These are phyloP conservation scores for Sphaeramia orbicularis DNA, from an alignment of 2,797 vertebrate genomes.

Conservation along the genomic window DNA sequence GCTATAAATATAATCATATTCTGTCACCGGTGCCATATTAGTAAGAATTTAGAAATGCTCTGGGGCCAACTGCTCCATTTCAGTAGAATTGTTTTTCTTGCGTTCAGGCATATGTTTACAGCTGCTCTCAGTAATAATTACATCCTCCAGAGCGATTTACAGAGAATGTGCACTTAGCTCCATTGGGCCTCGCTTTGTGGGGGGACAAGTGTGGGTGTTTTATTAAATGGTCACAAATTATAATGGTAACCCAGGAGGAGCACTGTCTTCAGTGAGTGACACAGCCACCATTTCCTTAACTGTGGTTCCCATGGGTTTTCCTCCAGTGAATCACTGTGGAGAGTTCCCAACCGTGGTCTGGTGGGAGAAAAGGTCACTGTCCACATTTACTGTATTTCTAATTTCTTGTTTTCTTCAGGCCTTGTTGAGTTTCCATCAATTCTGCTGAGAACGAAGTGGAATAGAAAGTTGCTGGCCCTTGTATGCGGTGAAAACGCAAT, in stretches of 20 bases:
- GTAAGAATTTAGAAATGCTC: slow-evolving; percentile 29
- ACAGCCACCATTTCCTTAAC: slow-evolving; percentile 5
- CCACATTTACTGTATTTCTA: slow-evolving; percentile 2
- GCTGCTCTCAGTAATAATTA: slow-evolving; percentile 53
- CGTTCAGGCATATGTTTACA: slow-evolving; percentile 42
- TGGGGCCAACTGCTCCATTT: slow-evolving; percentile 30
- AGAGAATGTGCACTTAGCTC: slow-evolving; percentile 30
- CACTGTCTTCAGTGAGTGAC: slow-evolving; percentile 26
- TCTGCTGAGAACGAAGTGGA: background rate
- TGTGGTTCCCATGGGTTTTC: slow-evolving; percentile 1
- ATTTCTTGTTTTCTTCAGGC: slow-evolving; percentile 3
- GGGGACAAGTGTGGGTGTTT: slow-evolving; percentile 36
- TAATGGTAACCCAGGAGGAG: background rate
- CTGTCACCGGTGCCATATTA: slow-evolving; percentile 34
- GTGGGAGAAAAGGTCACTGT: slow-evolving; percentile 12
- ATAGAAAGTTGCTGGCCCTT: background rate
- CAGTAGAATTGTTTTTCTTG: slow-evolving; percentile 33
- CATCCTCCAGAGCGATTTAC: slow-evolving; percentile 23
- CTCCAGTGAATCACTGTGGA: background rate
- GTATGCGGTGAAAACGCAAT: too few relatives aligned
- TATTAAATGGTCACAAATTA: slow-evolving; percentile 47
- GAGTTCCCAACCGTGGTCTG: slow-evolving; percentile 16
- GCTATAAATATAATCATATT: slow-evolving; percentile 30
- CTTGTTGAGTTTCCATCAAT: background rate
- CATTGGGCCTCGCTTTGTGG: slow-evolving; percentile 2